Evolutionary conservation across 37 sponge, comb jelly and placozoan species (phyloP).

Genomic region (Halisarca cf. caerulea): DNA sequence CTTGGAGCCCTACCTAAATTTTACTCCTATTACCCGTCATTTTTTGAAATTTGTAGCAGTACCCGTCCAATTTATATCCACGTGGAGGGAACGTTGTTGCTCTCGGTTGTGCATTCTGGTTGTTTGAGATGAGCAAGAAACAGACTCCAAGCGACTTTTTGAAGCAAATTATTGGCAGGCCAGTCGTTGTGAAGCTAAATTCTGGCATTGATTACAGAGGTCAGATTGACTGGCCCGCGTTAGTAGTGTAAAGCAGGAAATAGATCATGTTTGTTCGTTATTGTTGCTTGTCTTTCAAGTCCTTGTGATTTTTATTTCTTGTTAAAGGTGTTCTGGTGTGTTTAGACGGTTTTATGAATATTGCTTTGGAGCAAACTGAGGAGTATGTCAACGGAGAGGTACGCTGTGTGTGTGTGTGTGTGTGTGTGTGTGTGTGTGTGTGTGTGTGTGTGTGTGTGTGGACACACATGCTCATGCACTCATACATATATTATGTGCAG

Average conservation of each 20-base stretch:
- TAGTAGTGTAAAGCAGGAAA: no score
- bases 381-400: constrained; percentile 98
- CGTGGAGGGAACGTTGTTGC: constrained; percentile 9
- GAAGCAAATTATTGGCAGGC: constrained; percentile 96
- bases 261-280: no score
- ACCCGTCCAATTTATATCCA: neutral
- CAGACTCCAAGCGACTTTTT: constrained; percentile 97
- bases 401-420: neutral
- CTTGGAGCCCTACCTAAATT: neutral
- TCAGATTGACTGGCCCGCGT: constrained; percentile 21
- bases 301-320: no score
- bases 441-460: no score
- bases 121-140: constrained; percentile 73
- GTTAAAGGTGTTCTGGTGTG: constrained; percentile 82
- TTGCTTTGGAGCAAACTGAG: constrained; percentile 98
- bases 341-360: constrained; percentile 98
- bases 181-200: constrained; percentile 95
- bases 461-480: no score
- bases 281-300: no score
- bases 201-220: constrained; percentile 99
- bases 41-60: neutral
- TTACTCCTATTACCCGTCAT: neutral
- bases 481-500: neutral
- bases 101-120: neutral
- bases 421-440: no score